phyloP scores from a whole-genome alignment of 2,888 invertebrate genomes.

The Acrobasis consociella region DNA sequence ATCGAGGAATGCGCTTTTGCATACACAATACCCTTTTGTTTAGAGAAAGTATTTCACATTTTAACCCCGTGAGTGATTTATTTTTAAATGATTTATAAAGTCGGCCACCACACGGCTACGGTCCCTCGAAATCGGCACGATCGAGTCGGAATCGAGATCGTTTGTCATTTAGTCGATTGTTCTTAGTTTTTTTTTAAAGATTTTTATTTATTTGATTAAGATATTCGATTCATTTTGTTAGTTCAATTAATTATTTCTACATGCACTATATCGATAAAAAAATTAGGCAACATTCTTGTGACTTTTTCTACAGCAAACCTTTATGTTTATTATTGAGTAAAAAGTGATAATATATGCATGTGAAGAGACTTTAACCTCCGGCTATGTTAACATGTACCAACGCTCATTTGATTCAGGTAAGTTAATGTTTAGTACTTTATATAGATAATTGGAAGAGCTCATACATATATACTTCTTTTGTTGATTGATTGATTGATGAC shows the following conservation, averaged over 20 bases:
- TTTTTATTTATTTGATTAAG: slow-evolving; percentile 11
- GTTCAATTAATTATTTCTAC: slow-evolving; percentile 11
- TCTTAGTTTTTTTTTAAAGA: slow-evolving; percentile 2
- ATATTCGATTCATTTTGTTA: slow-evolving; percentile 6
- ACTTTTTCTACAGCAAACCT: slow-evolving; percentile 18
- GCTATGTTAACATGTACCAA: slow-evolving; percentile 64
- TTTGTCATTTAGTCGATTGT: slow-evolving; percentile 22
- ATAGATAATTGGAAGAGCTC: too few relatives aligned
- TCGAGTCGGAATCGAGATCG: slow-evolving; percentile 23
- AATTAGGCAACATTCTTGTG: slow-evolving; percentile 40
- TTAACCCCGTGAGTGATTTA: slow-evolving; percentile 75
- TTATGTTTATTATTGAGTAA: slow-evolving; percentile 4
- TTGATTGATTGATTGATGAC: too few relatives aligned
- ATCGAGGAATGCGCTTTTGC: slow-evolving; percentile 77
- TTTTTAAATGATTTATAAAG: slow-evolving; percentile 78
- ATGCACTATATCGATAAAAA: slow-evolving; percentile 48
- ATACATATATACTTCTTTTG: too few relatives aligned
- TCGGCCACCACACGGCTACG: slow-evolving; percentile 45
- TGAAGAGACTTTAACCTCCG: slow-evolving; percentile 48
- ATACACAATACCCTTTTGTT: slow-evolving; percentile 81
- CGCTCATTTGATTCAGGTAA: slow-evolving; percentile 60
- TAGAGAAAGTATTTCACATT: slow-evolving; percentile 82
- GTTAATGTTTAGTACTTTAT: slow-evolving; percentile 33
- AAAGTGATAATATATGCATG: slow-evolving; percentile 45
- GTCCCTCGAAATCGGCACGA: slow-evolving; percentile 25